These are phyloP conservation scores for Dendrolimus houi DNA, from an alignment of 2,888 invertebrate genomes.

Conservation along the genomic window DNA sequence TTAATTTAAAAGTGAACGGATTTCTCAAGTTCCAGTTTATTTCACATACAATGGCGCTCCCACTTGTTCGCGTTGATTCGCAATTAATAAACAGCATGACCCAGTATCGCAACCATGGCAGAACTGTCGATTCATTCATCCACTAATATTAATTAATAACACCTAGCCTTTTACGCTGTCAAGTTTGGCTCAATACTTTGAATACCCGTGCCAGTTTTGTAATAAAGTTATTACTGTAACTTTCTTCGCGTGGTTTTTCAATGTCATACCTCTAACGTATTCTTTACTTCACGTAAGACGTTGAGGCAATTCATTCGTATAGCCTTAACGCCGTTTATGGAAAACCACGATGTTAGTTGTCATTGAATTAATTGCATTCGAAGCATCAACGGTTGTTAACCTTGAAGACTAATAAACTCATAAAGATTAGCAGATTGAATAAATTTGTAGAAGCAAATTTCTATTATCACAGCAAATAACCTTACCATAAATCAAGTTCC, in stretches of 20 bases:
- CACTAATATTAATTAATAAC: slow-evolving; percentile 55
- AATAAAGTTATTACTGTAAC: slow-evolving; percentile 46
- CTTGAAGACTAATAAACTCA: slow-evolving; percentile 11
- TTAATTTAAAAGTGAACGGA: slow-evolving; percentile 61
- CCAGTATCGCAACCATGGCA: slow-evolving; percentile 42
- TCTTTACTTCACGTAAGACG: not conserved
- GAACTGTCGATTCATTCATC: slow-evolving; percentile 56
- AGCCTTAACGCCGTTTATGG: slow-evolving; percentile 44
- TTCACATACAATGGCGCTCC: slow-evolving; percentile 58
- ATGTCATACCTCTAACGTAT: slow-evolving; percentile 22
- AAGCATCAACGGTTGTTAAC: slow-evolving; percentile 20
- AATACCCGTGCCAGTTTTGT: slow-evolving; percentile 38
- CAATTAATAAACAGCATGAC: slow-evolving; percentile 67
- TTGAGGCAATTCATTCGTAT: slow-evolving; percentile 35
- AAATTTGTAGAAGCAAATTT: slow-evolving; percentile 7
- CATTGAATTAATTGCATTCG: slow-evolving; percentile 36
- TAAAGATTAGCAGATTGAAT: slow-evolving; percentile 11
- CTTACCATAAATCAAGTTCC: slow-evolving; percentile 59
- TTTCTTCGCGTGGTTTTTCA: slow-evolving; percentile 43
- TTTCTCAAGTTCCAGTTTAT: slow-evolving; percentile 57
- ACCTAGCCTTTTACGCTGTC: slow-evolving; percentile 37
- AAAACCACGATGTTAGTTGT: slow-evolving; percentile 26
- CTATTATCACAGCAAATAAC: slow-evolving; percentile 16
- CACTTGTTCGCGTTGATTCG: slow-evolving; percentile 62
- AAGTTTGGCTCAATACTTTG: slow-evolving; percentile 21